Conservation (phyloP, 2,797 vertebrate species). For the Galaxias olidus region DNA sequence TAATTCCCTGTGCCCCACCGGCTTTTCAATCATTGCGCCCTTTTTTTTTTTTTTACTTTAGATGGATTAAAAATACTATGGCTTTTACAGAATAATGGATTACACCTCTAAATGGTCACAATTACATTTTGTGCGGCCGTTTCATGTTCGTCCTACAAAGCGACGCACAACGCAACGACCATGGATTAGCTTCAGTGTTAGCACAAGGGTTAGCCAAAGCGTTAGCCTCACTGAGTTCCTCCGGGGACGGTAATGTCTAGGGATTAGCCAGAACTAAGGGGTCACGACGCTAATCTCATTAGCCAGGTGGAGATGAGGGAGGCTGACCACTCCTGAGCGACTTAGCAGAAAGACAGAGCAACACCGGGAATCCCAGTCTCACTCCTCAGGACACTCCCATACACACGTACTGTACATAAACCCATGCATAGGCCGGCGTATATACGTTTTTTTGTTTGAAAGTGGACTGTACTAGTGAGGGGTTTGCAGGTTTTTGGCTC, state of each 20-base stretch:
- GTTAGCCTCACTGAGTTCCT: conserved; percentile 39
- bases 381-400: conserved; percentile 1
- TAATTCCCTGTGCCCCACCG: conserved; percentile 8
- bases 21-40: too few species aligned
- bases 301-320: conserved; percentile 49
- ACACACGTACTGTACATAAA: background rate
- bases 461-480: too few species aligned
- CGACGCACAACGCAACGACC: background rate
- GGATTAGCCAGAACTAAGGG: conserved; percentile 69
- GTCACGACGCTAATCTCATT: conserved; percentile 71
- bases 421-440: conserved; percentile 1
- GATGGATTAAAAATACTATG: too few species aligned
- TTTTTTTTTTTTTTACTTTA: too few species aligned
- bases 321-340: conserved; percentile 48
- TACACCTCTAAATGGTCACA: background rate
- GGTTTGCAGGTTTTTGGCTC: too few species aligned
- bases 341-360: conserved; percentile 35
- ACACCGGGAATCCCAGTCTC: conserved; percentile 52
- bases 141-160: conserved; percentile 3
- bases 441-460: background rate
- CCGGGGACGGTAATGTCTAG: conserved; percentile 53
- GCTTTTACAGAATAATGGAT: background rate
- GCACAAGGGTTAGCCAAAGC: conserved; percentile 25
- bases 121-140: background rate
- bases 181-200: background rate